Conservation (phyloP, 2,113 vertebrate species). For the Callospermophilus lateralis region DNA sequence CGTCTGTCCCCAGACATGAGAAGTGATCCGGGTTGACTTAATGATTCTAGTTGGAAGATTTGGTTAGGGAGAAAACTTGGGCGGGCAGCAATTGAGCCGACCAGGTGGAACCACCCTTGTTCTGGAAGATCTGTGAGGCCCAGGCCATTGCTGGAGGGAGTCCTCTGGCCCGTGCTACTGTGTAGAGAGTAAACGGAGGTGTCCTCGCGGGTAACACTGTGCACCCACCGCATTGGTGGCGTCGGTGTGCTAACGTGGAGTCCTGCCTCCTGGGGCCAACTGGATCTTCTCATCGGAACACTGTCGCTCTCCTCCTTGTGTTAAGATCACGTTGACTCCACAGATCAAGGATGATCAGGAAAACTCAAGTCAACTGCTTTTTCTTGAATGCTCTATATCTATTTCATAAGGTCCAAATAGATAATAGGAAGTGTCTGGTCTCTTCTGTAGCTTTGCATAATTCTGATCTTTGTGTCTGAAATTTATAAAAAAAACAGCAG, state of each 20-base stretch:
- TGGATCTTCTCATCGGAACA: constrained; percentile 41
- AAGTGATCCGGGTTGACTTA: not conserved
- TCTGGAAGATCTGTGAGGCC: not conserved
- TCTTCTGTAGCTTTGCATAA: not conserved
- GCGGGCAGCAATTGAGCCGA: not conserved
- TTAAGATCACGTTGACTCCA: constrained; percentile 50
- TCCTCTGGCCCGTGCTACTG: too few relatives aligned
- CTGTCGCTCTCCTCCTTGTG: not conserved
- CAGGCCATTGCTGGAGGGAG: not conserved
- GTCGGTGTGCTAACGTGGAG: too few relatives aligned
- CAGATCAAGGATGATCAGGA: constrained; percentile 49
- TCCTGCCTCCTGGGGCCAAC: not conserved
- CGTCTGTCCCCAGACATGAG: not conserved
- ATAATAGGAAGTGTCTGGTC: not conserved
- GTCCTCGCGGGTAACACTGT: too few relatives aligned
- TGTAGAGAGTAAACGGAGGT: too few relatives aligned
- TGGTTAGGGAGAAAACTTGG: not conserved
- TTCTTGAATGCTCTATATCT: not conserved
- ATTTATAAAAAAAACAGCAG: not conserved
- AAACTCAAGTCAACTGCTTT: constrained; percentile 43
- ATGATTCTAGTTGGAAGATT: not conserved
- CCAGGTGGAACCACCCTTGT: not conserved
- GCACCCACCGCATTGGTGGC: too few relatives aligned
- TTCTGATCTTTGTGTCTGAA: constrained; percentile 30
- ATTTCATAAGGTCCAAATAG: constrained; percentile 32